Evolutionary conservation across 1,140 invertebrate genomes (phyloP), one percentile per base, ranked within the genome.

Genomic region (Forficula auricularia): DNA sequence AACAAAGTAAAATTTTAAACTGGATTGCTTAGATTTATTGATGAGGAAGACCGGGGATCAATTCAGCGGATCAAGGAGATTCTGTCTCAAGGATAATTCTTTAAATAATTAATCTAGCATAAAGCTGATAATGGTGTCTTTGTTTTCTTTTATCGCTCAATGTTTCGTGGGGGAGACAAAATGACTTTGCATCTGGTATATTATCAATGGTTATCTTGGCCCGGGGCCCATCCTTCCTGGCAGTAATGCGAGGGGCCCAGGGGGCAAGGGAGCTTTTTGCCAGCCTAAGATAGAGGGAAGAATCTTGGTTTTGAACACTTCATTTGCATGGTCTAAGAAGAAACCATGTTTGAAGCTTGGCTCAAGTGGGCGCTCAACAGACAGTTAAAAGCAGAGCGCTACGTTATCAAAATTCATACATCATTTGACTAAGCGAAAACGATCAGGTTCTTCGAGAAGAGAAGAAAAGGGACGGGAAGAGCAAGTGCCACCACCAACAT

Each of bases 381-480:
- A 27, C 22, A 27, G 22, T 27, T 27, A 27, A 27, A 27, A 27
- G 22, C 22, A 27, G n/a, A n/a, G 22, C 22, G 47, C 47, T 35
- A 39, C 48, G 40, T 49, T 49, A 49, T 49, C 48, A 49, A 49
- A 49, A 49, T 49, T 49, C 47, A 49, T 49, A 47, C 48, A 49
- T 49, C 48, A 49, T 49, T 49, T 49, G 48, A 49, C 48, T 49
- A 49, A 49, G 48, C 48, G 48, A 49, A 49, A 49, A 47, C 45
- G 48, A 49, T 47, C 48, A 39, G 34, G 37, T 44, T 27, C 13
- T n/a, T n/a, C n/a, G n/a, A n/a, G n/a, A n/a, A n/a, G 20, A n/a
- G 12, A 9, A 2, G 13, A 14, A 22, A 12, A 32, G 15, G 12
- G 16, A 34, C 31, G 36, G 42, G 15, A 22, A 45, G 37, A 40